Evolutionary conservation across 2,113 vertebrate species (phyloP).

Genomic region (Hippotragus niger): DNA sequence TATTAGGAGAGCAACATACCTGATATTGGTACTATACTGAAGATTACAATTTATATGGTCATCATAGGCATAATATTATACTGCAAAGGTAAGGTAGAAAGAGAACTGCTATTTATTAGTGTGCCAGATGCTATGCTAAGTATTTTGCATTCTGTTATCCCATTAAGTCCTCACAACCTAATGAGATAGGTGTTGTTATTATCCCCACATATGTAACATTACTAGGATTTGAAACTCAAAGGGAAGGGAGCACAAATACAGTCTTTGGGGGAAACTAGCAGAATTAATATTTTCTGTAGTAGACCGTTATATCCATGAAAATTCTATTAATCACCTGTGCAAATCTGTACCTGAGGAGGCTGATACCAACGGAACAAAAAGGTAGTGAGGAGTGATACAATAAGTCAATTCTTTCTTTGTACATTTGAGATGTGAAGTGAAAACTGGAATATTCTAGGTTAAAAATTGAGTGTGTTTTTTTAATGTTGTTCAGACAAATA

Average conservation of each 20-base stretch:
- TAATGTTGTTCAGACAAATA: background rate
- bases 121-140: background rate
- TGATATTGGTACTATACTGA: background rate
- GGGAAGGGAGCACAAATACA: background rate
- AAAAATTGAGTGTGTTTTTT: background rate
- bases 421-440: background rate
- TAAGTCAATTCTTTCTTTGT: background rate
- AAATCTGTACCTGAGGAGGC: background rate
- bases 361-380: background rate
- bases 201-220: background rate
- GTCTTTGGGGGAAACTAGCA: background rate
- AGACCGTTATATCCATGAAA: background rate
- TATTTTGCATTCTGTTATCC: background rate
- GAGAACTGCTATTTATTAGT: background rate
- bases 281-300: background rate
- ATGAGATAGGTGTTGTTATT: background rate
- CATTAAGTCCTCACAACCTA: background rate
- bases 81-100: background rate
- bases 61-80: background rate
- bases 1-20: background rate
- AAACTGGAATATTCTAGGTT: background rate
- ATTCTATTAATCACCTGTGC: background rate
- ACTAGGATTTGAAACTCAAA: background rate
- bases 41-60: background rate
- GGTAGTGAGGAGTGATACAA: background rate